phyloP scores from a whole-genome alignment of 2,113 vertebrate species.

The Saimiri boliviensis region DNA sequence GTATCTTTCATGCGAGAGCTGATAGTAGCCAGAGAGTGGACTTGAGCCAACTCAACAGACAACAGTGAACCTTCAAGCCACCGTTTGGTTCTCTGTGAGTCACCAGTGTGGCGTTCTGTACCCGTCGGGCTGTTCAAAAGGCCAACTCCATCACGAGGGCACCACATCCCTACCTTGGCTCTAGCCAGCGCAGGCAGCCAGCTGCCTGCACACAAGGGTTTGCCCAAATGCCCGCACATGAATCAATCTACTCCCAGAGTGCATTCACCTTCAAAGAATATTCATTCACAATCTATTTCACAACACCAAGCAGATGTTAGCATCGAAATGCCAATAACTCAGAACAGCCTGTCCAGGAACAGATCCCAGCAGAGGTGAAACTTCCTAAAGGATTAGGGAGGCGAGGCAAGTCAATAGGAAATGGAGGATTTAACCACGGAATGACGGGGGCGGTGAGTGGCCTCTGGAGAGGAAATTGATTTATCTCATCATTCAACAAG shows the following conservation, averaged over 20 bases:
- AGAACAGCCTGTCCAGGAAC: not conserved
- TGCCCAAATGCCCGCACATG: not conserved
- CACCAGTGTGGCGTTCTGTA: not conserved
- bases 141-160: not conserved
- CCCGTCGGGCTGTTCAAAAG: not conserved
- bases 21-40: not conserved
- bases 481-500: not conserved
- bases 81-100: not conserved
- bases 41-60: not conserved
- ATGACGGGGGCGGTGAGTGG: not conserved
- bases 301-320: not conserved
- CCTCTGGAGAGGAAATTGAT: not conserved
- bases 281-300: conserved; percentile 1
- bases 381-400: not conserved
- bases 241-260: not conserved
- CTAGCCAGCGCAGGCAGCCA: not conserved
- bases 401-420: not conserved
- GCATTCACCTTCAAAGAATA: not conserved
- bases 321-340: not conserved
- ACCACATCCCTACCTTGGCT: not conserved
- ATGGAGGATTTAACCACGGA: not conserved
- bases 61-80: not conserved
- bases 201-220: not conserved
- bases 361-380: not conserved
- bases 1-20: not conserved